Base-by-base conservation (phyloP, 1,140 invertebrate species). In the Aethina tumida region DNA sequence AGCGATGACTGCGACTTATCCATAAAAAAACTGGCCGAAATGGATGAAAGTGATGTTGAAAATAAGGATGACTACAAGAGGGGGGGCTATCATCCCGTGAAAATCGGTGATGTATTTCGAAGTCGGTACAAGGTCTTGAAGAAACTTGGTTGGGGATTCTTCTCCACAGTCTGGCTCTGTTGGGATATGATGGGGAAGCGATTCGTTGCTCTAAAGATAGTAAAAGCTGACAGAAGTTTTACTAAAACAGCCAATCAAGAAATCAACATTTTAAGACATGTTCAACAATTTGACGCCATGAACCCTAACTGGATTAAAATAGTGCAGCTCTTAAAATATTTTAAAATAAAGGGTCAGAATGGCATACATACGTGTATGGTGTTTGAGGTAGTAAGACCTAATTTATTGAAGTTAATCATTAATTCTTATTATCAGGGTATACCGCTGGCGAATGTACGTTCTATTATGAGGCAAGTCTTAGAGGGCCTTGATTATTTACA, bases 191-290 rank as follows among this genome's bases (percentile, higher is more conserved):
- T 80, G 56, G 84, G 85, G 47, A 92, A 90, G 61, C 71, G 88
- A 52, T 97, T 96, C 73, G 94, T 97, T 43, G 94, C 95, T 29
- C 71, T 98, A 40, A 98, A 99, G 74, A 93, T 98, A 45, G 95
- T 99, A 9, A 99, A 99, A 68, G 97, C 93, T 50, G 93, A 92
- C 21, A 79, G 84, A 39, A 92, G 98, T 68, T 99, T 98, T 59
- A 96, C 93, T 34, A 94, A 98, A 69, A 97, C 95, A 16, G 96
- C 96, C 32, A 65, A 96, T 51, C 96, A 99, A 74, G 96, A 99
- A 74, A 98, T 98, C 52, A 96, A 96, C 70, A 76, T 98, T 58
- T 71, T 97, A 42, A 90, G 85, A 76, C 81, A 86, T 56, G 93
- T 96, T 45, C 75, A 93, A 40, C 88, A 97, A 52, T 84, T 79